These are phyloP conservation scores for Suricata suricatta DNA, from an alignment of 2,113 vertebrate genomes.

Conservation along the genomic window DNA sequence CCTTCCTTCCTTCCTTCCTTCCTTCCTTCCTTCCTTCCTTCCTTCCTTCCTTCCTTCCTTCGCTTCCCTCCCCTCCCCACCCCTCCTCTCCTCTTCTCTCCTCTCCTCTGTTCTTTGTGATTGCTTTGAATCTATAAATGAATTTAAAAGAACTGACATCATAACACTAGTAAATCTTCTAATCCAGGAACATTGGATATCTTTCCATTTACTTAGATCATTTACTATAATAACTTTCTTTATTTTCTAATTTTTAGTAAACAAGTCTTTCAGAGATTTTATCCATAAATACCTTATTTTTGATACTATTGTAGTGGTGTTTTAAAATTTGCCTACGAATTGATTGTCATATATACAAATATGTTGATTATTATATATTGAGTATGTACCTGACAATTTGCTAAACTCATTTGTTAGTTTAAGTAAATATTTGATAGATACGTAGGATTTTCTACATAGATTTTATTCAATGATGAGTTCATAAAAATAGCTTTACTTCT, in stretches of 20 bases:
- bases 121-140: background rate
- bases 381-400: background rate
- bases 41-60: too few species aligned
- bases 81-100: too few species aligned
- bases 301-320: background rate
- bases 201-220: background rate
- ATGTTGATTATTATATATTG: background rate
- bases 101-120: too few species aligned
- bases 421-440: background rate
- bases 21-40: too few species aligned
- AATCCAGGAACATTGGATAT: background rate
- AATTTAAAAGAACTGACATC: background rate
- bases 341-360: background rate
- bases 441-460: background rate
- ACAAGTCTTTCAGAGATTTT: background rate
- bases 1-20: too few species aligned
- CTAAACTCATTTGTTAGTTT: background rate
- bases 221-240: background rate
- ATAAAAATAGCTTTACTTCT: background rate
- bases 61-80: too few species aligned
- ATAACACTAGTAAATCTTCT: background rate
- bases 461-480: too few species aligned
- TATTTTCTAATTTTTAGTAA: background rate
- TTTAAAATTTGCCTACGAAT: background rate
- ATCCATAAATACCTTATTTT: background rate